These are phyloP conservation scores for Toxotes chatareus DNA, from an alignment of 2,113 vertebrate genomes.

Conservation along the genomic window DNA sequence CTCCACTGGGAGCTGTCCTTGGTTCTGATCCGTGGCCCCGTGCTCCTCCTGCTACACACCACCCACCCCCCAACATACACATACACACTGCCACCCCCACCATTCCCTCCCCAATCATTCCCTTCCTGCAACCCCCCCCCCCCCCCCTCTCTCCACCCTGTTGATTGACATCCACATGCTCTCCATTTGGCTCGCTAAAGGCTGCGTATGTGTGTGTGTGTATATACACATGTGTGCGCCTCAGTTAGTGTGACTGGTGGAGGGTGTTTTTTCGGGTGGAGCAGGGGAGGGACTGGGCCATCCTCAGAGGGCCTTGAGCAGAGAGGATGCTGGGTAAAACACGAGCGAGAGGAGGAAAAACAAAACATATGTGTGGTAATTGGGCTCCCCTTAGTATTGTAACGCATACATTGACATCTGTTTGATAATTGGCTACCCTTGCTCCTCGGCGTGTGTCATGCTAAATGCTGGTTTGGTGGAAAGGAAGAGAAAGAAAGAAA, in stretches of 20 bases:
- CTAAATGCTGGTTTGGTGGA: conserved; percentile 81
- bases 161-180: conserved; percentile 81
- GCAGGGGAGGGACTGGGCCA: conserved; percentile 50
- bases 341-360: conserved; percentile 59
- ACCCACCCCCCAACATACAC: neutral
- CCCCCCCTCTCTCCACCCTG: conserved; percentile 33
- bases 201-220: conserved; percentile 23
- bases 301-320: conserved; percentile 70
- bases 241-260: conserved; percentile 46
- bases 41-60: conserved; percentile 17
- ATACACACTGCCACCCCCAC: neutral
- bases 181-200: conserved; percentile 70
- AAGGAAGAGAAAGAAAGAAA: conserved; percentile 56
- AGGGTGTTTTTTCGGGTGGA: conserved; percentile 39
- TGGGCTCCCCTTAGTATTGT: conserved; percentile 85
- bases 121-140: neutral
- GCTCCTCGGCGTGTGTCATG: conserved; percentile 79
- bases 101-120: conserved; percentile 1
- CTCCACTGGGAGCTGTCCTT: conserved; percentile 80
- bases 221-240: conserved; percentile 2
- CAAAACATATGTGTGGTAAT: conserved; percentile 86
- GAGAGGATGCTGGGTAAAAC: conserved; percentile 68
- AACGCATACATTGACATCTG: conserved; percentile 86
- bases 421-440: conserved; percentile 85
- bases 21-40: conserved; percentile 79